Evolutionary conservation across 2,888 invertebrate genomes (phyloP), one percentile per base, ranked within the genome.

Genomic region (Limnephilus marmoratus): DNA sequence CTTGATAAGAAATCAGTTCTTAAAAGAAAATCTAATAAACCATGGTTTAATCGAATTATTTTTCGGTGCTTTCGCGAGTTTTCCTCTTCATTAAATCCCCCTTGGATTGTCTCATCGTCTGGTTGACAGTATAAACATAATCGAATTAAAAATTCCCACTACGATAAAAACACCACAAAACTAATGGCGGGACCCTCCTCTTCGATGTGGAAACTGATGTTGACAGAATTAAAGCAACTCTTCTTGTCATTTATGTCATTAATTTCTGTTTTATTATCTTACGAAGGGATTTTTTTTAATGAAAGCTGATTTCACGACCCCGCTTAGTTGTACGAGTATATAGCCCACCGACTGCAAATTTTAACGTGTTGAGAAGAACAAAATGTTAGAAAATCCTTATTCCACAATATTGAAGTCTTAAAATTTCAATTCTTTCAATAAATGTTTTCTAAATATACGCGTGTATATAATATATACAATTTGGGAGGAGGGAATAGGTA

Each of bases 41-140:
- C 68, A 68, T 18, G 83, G 37, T 37, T 83, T 83, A 83, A 83
- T 83, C 37, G 83, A 18, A 83, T 83, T 41, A 83, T 24, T 41
- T 34, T 24, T 24, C 83, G 83, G 37, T 83, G 24, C 83, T 83
- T 37, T 24, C 9, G 83, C 24, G 24, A 18, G 24, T 29, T 49
- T 86, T 86, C 86, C 86, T 45, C 86, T 86, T 86, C 86, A 86
- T 86, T 86, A 86, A 86, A 86, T 49, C n/a, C 86, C 86, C 86
- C 49, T 49, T 45, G 86, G n/a, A 11, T 29, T 49, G 41, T 45
- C 29, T 86, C n/a, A 24, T 29, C 29, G 41, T 45, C 45, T 86
- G 45, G 41, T 45, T 83, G 83, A 86, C 86, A 45, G 29, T 41
- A 86, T n/a, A 45, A 86, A 86, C n/a, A 49, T 37, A 49, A 86